Evolutionary conservation across 2,888 invertebrate species (phyloP), one percentile per base, ranked within the genome.

Genomic region (Artemia sinica): DNA sequence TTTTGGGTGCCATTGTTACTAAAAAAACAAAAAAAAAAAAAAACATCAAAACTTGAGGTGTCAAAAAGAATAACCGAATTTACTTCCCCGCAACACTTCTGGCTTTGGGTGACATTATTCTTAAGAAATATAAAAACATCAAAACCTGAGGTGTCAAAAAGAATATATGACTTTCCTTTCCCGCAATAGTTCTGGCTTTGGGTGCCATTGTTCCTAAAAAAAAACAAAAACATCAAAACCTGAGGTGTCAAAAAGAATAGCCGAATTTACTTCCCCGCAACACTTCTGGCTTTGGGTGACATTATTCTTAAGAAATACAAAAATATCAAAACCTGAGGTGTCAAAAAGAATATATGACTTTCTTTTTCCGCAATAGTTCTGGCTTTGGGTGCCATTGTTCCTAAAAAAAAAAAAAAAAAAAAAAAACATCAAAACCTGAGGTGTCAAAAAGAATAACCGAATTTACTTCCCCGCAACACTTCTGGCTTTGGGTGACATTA

Each of bases 241-340:
- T 96, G 96, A 0, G 96, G 95, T 0, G 96, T 96, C 0, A 92
- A 85, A 78, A 94, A 96, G 79, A 96, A 89, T 0, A 96, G 88
- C 73, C 93, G n/a, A 81, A 76, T 91, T n/a, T 80, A 81, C 69
- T 81, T 78, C 96, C 96, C 96, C 13, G 86, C 80, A 67, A 82
- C 79, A 73, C 83, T 81, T 66, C 95, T 82, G 50, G 84, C 82
- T 66, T 80, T 80, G 14, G 85, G 85, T 73, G 80, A 81, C 74
- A 78, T 79, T 50, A 76, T 76, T 12, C 80, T 80, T 80, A 71
- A 12, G 72, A 69, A 67, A 48, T 18, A 51, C 66, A 18, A 18
- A 18, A 18, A n/a, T 73, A 86, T 86, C 71, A 96, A 83, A 3
- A 92, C 87, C 80, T 96, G 96, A 0, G 96, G 95, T 0, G 96